Conservation (phyloP, 2,888 invertebrate genomes). For the Hemithea aestivaria region DNA sequence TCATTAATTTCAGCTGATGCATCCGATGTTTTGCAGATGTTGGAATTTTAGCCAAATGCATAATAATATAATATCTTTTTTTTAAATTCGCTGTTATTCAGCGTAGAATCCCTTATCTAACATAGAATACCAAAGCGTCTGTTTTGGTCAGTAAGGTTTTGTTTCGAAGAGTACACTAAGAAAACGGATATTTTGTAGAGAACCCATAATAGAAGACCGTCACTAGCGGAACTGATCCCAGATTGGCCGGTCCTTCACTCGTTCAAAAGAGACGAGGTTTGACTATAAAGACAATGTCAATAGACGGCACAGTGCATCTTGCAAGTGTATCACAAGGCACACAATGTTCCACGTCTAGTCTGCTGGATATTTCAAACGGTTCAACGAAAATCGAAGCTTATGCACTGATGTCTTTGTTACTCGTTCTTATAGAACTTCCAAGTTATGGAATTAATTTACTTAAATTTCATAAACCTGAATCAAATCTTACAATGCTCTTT, state of each 20-base stretch:
- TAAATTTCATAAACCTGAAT: no score
- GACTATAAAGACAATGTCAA: slow-evolving; percentile 66
- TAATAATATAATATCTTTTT: background rate
- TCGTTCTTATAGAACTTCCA: background rate
- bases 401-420: slow-evolving; percentile 32
- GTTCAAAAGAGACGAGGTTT: slow-evolving; percentile 92
- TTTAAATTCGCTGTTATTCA: background rate
- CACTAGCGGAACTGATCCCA: slow-evolving; percentile 96
- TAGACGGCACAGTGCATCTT: slow-evolving; percentile 70
- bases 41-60: slow-evolving; percentile 55
- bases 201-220: slow-evolving; percentile 86
- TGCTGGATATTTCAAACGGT: slow-evolving; percentile 45
- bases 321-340: slow-evolving; percentile 67
- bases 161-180: slow-evolving; percentile 40
- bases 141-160: slow-evolving; percentile 1
- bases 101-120: slow-evolving; percentile 5
- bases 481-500: no score
- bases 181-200: slow-evolving; percentile 74
- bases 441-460: no score
- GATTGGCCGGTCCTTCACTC: slow-evolving; percentile 96
- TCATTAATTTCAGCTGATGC: slow-evolving; percentile 72
- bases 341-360: slow-evolving; percentile 40
- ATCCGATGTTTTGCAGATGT: slow-evolving; percentile 71
- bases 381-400: slow-evolving; percentile 36
- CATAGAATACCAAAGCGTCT: slow-evolving; percentile 5